phyloP scores from a whole-genome alignment of 2,888 invertebrate species.

The Endotricha flammealis region DNA sequence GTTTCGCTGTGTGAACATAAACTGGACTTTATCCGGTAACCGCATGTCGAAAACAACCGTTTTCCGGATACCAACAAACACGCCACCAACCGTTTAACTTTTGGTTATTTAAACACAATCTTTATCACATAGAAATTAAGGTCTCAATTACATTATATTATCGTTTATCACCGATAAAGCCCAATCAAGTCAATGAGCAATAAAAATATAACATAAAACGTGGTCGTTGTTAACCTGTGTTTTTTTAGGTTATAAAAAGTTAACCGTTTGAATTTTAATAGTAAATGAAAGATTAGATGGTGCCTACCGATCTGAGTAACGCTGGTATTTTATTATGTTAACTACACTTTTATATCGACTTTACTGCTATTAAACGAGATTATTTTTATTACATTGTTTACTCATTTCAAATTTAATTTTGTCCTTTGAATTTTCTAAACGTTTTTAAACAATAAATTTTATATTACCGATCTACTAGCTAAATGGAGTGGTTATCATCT shows the following conservation, averaged over 20 bases:
- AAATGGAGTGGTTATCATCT: too few species aligned
- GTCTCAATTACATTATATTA: background rate
- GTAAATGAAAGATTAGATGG: too few species aligned
- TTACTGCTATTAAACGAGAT: too few species aligned
- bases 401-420: too few species aligned
- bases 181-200: constrained; percentile 5
- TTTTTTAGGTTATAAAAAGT: background rate
- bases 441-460: too few species aligned
- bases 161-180: background rate
- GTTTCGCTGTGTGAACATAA: background rate
- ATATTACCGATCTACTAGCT: too few species aligned
- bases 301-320: too few species aligned
- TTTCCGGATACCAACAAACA: constrained; percentile 31
- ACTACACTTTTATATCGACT: too few species aligned
- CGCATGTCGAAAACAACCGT: constrained; percentile 33
- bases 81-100: constrained; percentile 15
- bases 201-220: constrained; percentile 3
- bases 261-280: too few species aligned
- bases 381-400: too few species aligned
- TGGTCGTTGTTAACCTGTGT: background rate
- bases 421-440: too few species aligned
- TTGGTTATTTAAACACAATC: background rate
- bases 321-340: too few species aligned
- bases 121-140: background rate
- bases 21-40: constrained; percentile 35